These are phyloP conservation scores for Tiaroga cobitis DNA, from an alignment of 2,797 vertebrate genomes.

Conservation along the genomic window DNA sequence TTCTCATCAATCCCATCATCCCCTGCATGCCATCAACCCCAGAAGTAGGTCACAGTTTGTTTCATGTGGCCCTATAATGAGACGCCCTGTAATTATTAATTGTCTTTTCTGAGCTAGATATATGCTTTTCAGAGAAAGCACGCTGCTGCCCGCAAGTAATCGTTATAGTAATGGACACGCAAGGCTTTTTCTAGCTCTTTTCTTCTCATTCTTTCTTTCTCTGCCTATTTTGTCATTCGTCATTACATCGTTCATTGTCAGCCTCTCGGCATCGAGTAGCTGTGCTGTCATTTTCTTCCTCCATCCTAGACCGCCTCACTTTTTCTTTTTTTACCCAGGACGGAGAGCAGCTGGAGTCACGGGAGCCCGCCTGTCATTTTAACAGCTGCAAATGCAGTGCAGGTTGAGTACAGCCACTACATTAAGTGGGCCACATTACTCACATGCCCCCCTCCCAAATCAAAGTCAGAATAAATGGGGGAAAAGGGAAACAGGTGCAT, in stretches of 20 bases:
- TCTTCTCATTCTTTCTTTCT: slow-evolving; percentile 12
- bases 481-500: slow-evolving; percentile 20
- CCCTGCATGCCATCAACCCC: slow-evolving; percentile 13
- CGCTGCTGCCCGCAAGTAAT: slow-evolving; percentile 36
- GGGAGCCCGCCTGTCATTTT: slow-evolving; percentile 18
- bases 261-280: not conserved
- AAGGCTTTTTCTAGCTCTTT: not conserved
- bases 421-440: slow-evolving; percentile 12
- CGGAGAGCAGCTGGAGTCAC: slow-evolving; percentile 20
- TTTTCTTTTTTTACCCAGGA: not conserved
- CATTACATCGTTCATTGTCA: slow-evolving; percentile 20
- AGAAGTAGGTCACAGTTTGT: slow-evolving; percentile 58
- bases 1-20: slow-evolving; percentile 36
- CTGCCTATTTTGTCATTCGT: slow-evolving; percentile 16
- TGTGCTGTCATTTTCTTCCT: slow-evolving; percentile 3
- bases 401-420: slow-evolving; percentile 8
- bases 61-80: slow-evolving; percentile 54
- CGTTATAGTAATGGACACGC: slow-evolving; percentile 30
- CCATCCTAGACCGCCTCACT: not conserved
- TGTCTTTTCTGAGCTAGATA: slow-evolving; percentile 50
- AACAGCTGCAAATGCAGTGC: slow-evolving; percentile 34
- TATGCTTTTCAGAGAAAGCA: slow-evolving; percentile 37
- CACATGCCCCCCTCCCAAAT: not conserved
- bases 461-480: slow-evolving; percentile 25
- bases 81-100: slow-evolving; percentile 56